Base-by-base conservation (phyloP, 2,888 invertebrate genomes). In the Papilio demoleus region DNA sequence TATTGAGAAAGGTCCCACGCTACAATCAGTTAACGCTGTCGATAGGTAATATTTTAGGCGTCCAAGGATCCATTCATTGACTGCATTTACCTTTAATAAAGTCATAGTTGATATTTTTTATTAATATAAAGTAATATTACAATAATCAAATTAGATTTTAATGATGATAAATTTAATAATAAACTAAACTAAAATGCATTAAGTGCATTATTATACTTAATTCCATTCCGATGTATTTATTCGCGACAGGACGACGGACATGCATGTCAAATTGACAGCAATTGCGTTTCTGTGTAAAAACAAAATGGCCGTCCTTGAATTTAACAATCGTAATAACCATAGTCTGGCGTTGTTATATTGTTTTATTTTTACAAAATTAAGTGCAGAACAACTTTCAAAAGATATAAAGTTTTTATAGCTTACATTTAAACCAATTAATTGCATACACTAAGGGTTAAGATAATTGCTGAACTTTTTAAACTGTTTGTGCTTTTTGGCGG, bases 221-320 rank as follows among this genome's bases (percentile, higher is more conserved):
- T 40, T 42, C 47, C 45, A 62, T 62, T 45, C 19, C 19, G 34
- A 27, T 34, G 14, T 62, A 47, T 47, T 47, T 45, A 47, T 31
- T 62, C 2, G 4, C 22, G 36, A 27, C 34, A 31, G 64, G 19
- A 36, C 14, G 12, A 53, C 12, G 53, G 64, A 53, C 64, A 64
- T 27, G 53, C 53, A 38, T 64, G 64, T 64, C 64, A 53, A 64
- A 38, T 53, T 56, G n/a, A 40, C 24, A 24, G 64, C 53, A 64
- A 64, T 38, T 62, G 53, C 53, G 24, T 53, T 64, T 56, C 64
- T 64, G 64, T 36, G 64, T 53, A 64, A 56, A 53, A 64, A 27
- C 64, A 38, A 64, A 64, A 64, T 53, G 31, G 50, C 36, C 64
- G 64, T 64, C 53, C 64, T 64, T 64, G 64, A 56, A 64, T 64